Conservation (phyloP, 2,797 vertebrate genomes). For the Pangasius sanitwongsei region DNA sequence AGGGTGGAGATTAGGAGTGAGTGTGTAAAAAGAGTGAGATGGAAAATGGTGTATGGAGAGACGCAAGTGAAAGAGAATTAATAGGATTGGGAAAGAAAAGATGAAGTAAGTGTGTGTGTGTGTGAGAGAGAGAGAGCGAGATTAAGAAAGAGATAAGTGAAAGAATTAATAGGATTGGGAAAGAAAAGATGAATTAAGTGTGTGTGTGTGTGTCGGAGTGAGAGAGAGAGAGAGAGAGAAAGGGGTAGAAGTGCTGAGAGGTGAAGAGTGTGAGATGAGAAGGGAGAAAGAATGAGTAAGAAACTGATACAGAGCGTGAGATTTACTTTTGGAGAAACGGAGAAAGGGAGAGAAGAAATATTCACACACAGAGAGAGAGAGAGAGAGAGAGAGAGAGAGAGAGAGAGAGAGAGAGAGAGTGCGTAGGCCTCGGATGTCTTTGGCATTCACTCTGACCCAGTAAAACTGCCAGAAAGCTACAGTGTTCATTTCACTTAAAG, state of each 20-base stretch:
- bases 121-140: neutral
- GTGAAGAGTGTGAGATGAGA: neutral
- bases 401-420: neutral
- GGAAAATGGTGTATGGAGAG: neutral
- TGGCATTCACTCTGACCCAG: neutral
- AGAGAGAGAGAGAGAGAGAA: neutral
- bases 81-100: neutral
- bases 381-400: neutral
- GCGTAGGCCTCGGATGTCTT: neutral
- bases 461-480: neutral
- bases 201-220: neutral
- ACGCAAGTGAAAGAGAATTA: neutral
- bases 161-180: neutral
- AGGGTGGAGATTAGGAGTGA: neutral
- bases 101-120: neutral
- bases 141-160: neutral
- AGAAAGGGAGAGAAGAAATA: neutral
- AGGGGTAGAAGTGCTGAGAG: neutral
- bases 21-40: neutral
- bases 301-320: neutral
- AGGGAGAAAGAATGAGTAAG: neutral
- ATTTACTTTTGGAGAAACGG: neutral
- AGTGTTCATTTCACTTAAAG: neutral
- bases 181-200: neutral
- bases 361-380: neutral